These are phyloP conservation scores for Chloroceryle amazona DNA, from an alignment of 2,797 vertebrate species.

Conservation along the genomic window DNA sequence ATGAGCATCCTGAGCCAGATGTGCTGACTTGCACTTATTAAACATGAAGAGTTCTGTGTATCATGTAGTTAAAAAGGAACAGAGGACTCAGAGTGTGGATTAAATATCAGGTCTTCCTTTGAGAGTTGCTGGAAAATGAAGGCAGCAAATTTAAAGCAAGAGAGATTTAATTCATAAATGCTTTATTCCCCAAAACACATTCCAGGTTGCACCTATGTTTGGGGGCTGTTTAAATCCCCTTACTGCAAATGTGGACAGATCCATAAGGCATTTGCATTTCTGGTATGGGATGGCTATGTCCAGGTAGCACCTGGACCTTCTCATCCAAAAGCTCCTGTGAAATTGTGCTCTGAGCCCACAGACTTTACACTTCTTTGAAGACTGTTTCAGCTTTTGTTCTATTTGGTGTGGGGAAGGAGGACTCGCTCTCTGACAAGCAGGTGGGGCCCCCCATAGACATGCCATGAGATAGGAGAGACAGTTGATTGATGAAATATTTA, in stretches of 20 bases:
- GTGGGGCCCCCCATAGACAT: background rate
- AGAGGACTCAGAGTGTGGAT: background rate
- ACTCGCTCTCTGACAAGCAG: background rate
- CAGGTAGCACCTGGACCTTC: background rate
- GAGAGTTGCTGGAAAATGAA: background rate
- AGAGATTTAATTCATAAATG: background rate
- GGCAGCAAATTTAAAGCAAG: background rate
- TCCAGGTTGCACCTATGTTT: background rate
- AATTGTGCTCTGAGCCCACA: background rate
- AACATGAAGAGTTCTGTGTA: background rate
- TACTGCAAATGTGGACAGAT: background rate
- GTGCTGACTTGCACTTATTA: background rate
- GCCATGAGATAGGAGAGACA: background rate
- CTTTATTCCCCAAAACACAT: background rate
- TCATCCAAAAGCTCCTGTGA: background rate
- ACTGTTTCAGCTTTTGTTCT: background rate
- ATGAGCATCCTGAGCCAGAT: background rate
- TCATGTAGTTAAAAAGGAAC: background rate
- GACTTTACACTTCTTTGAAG: background rate
- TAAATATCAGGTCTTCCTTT: background rate
- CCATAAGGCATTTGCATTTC: background rate
- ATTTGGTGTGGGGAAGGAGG: background rate
- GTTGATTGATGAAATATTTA: background rate
- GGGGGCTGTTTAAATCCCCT: background rate
- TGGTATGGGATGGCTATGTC: background rate